Conservation (phyloP, 2,113 vertebrate species). For the Nothoprocta perdicaria region DNA sequence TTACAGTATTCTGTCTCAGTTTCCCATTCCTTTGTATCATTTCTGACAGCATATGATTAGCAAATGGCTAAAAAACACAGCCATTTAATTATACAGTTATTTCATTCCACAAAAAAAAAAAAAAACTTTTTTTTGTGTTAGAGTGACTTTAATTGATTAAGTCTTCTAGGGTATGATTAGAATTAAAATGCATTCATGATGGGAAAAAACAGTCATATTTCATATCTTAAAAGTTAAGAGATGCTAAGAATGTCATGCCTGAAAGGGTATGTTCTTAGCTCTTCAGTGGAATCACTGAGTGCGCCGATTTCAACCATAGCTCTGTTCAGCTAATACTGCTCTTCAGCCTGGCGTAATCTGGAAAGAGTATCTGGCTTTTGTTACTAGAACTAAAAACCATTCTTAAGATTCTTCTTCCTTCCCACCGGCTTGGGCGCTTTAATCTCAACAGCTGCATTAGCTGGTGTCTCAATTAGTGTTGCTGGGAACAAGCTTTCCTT, state of each 20-base stretch:
- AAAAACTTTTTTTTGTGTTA: background rate
- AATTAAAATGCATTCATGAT: background rate
- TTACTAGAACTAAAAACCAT: background rate
- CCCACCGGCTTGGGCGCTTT: background rate
- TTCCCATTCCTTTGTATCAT: background rate
- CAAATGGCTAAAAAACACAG: background rate
- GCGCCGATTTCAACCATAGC: background rate
- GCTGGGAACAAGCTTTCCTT: background rate
- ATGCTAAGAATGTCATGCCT: background rate
- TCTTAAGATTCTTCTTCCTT: background rate
- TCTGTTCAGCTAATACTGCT: background rate
- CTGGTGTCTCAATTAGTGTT: background rate
- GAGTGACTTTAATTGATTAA: background rate
- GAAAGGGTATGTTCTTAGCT: background rate
- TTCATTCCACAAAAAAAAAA: background rate
- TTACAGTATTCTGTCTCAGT: background rate
- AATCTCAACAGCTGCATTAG: constrained; percentile 22
- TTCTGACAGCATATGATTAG: background rate
- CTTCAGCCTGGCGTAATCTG: background rate
- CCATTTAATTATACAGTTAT: background rate
- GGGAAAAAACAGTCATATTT: background rate
- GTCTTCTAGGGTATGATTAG: background rate
- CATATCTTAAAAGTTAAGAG: background rate
- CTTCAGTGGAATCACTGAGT: background rate
- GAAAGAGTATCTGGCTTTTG: background rate